Base-by-base conservation (phyloP, 2,113 vertebrate genomes). In the Atractosteus spatula region DNA sequence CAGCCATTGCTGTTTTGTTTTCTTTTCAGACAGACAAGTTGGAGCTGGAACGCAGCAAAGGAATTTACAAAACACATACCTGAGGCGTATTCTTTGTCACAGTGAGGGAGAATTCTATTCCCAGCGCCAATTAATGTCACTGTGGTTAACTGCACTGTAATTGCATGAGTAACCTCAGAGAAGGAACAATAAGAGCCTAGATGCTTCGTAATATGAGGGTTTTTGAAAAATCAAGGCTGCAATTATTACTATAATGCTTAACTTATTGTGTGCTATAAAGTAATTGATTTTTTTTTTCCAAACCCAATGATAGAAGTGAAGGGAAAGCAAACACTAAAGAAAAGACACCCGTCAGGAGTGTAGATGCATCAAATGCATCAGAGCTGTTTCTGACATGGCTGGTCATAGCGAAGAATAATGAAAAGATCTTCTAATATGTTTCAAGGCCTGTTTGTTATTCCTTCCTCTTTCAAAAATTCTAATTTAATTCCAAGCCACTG, bases 71-170 rank as follows among this genome's bases (percentile, higher is more conserved):
- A 66, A 16, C 29, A 55, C 29, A n/a, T 55, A 29, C 66, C 66
- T 68, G 66, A 41, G 47, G 66, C 51, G 16, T 68, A 16, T 55
- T 5, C 51, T 54, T 69, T 69, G 68, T 69, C 55, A 69, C 68
- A 44, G 55, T 41, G n/a, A 55, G 51, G 68, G 29, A 29, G 51
- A 69, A 59, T 55, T 55, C 54, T 14, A 69, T 69, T 69, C 68
- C 68, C 68, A 69, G 47, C 51, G 12, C 68, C 68, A 57, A 59
- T 59, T 56, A 69, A 59, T 69, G 68, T 69, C 68, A 59, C 54
- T 59, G 68, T 17, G 55, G 68, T 69, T 69, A 69, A 43, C 68
- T 69, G 55, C 29, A 41, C 68, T 69, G 68, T 69, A 69, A 69
- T 69, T 69, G 68, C 55, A 59, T 14, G 14, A 17, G 54, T 68